phyloP scores from a whole-genome alignment of 2,797 vertebrate genomes.

The Adrianichthys oophorus region DNA sequence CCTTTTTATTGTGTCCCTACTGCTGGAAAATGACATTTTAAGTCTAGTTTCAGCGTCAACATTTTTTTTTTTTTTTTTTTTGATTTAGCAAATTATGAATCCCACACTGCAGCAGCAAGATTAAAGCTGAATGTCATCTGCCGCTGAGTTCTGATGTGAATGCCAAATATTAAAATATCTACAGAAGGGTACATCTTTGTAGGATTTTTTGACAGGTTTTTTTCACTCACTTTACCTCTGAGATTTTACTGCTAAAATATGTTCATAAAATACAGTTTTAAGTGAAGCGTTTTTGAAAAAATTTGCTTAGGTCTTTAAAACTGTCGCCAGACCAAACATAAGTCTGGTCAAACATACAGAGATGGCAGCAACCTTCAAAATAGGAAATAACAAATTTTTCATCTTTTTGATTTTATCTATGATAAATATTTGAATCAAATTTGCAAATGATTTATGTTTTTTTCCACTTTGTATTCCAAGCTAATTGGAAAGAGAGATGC shows the following conservation, averaged over 20 bases:
- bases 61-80: constrained; percentile 28
- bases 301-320: constrained; percentile 13
- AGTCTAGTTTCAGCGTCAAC: constrained; percentile 49
- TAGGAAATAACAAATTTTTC: too few species aligned
- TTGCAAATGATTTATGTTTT: too few species aligned
- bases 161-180: constrained; percentile 67
- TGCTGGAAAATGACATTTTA: constrained; percentile 63
- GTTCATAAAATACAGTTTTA: constrained; percentile 39
- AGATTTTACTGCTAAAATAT: constrained; percentile 46
- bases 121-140: constrained; percentile 63
- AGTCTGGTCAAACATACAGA: constrained; percentile 2
- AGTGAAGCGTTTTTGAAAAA: constrained; percentile 3
- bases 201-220: constrained; percentile 50
- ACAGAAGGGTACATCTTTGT: constrained; percentile 49
- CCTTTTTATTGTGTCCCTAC: constrained; percentile 42
- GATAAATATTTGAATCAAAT: too few species aligned
- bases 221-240: constrained; percentile 39
- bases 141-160: constrained; percentile 52
- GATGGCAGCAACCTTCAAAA: too few species aligned
- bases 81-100: constrained; percentile 59
- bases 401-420: too few species aligned
- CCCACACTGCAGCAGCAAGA: constrained; percentile 41
- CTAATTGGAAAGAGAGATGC: background rate
- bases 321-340: constrained; percentile 25
- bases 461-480: background rate